phyloP scores from a whole-genome alignment of 2,113 vertebrate species.

The Bucco capensis region DNA sequence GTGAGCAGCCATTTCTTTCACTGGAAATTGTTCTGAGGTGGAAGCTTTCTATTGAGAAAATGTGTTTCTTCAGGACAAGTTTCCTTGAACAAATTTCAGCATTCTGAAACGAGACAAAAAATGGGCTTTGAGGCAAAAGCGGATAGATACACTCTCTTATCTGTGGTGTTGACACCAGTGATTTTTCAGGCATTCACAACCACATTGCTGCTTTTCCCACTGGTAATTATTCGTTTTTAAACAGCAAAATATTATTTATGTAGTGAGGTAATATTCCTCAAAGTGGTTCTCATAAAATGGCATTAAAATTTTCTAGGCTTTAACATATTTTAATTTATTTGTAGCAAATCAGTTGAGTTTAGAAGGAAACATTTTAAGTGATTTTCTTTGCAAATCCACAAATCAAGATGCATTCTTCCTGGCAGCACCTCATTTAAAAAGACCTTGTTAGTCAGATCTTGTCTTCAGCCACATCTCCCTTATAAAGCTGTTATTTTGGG shows the following conservation, averaged over 20 bases:
- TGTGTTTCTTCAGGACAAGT: background rate
- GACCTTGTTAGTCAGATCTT: background rate
- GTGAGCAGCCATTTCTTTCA: background rate
- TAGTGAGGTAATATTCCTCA: background rate
- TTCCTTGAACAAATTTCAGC: background rate
- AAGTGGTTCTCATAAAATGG: background rate
- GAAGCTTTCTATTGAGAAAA: background rate
- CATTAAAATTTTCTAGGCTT: background rate
- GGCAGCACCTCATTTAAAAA: background rate
- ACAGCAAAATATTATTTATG: background rate
- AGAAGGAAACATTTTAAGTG: background rate
- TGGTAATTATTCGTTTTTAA: background rate
- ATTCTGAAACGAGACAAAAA: background rate
- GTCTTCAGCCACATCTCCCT: background rate
- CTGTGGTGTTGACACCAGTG: background rate
- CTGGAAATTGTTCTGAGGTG: background rate
- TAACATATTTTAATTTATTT: background rate
- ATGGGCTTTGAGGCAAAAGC: background rate
- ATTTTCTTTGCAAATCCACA: background rate
- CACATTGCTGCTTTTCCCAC: background rate
- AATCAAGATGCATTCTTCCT: conserved; percentile 5
- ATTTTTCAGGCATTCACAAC: background rate
- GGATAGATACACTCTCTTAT: background rate
- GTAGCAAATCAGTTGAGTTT: background rate
- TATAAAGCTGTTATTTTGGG: background rate